Conservation (phyloP, 1,140 invertebrate genomes). For the Zaprionus camerounensis region DNA sequence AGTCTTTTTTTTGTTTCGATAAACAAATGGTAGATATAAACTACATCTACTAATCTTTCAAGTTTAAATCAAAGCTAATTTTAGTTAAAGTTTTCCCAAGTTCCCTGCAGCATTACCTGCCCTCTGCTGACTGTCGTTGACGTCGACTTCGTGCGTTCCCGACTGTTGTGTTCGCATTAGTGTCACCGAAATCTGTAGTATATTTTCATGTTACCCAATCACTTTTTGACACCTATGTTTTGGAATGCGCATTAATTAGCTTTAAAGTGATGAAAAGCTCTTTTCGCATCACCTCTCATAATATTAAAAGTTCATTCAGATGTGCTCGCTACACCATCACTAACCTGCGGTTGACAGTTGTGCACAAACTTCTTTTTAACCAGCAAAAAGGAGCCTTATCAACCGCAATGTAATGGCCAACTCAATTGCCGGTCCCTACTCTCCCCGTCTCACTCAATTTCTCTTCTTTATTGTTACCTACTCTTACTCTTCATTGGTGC, state of each 20-base stretch:
- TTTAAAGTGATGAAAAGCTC: background rate
- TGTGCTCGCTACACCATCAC: background rate
- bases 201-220: background rate
- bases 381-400: slow-evolving; percentile 15
- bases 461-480: background rate
- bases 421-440: background rate
- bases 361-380: slow-evolving; percentile 9
- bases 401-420: slow-evolving; percentile 61
- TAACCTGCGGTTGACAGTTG: slow-evolving; percentile 20
- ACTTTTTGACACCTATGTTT: background rate
- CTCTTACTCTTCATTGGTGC: slow-evolving; percentile 7
- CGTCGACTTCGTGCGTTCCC: no score
- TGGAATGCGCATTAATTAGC: background rate
- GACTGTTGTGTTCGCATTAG: no score
- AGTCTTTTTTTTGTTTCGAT: no score
- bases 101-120: no score
- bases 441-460: background rate
- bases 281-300: background rate
- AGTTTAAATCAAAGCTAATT: no score
- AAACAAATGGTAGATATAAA: no score
- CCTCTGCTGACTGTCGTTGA: no score
- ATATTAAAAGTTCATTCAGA: background rate
- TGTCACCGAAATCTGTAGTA: no score
- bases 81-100: no score
- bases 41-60: no score